A percentile compares a stretch with the other conserved stretches of the same genome.
Evolutionary conservation across 2,888 invertebrate species (phyloP).

Genomic region (Tortrix viridana): DNA sequence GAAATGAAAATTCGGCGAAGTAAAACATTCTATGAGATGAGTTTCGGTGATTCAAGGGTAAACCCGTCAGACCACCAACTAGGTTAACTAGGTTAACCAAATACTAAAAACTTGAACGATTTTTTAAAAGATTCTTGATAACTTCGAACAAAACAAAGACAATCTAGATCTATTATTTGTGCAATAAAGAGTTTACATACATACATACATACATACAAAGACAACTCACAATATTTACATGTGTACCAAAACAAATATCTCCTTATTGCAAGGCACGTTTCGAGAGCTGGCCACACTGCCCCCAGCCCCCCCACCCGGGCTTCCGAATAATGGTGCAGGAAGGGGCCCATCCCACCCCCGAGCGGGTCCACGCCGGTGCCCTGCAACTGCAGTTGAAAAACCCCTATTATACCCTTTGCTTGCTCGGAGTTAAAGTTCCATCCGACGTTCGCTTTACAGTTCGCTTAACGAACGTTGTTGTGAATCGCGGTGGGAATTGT

Average conservation of each 20-base stretch:
- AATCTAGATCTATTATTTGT: too few species aligned
- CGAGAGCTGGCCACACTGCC: constrained; percentile 61
- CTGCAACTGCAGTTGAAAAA: constrained; percentile 28
- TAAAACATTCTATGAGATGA: too few species aligned
- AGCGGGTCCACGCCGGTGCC: constrained; percentile 17
- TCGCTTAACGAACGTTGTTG: not conserved
- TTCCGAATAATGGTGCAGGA: constrained; percentile 69
- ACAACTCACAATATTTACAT: not conserved
- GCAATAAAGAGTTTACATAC: too few species aligned
- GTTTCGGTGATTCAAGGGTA: too few species aligned
- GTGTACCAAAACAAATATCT: not conserved
- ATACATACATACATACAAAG: too few species aligned
- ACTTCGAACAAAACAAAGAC: too few species aligned
- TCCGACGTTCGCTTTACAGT: not conserved
- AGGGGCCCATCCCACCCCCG: constrained; percentile 38
- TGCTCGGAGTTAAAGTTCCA: constrained; percentile 1
- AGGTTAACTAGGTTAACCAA: too few species aligned
- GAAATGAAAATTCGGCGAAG: too few species aligned
- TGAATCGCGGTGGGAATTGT: constrained; percentile 1
- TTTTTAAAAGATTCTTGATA: too few species aligned
- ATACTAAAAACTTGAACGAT: too few species aligned
- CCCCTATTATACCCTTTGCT: constrained; percentile 22
- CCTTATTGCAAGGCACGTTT: constrained; percentile 16
- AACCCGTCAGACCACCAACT: too few species aligned
- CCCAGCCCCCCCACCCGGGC: constrained; percentile 74